Evolutionary conservation across 2,797 vertebrate species (phyloP).

Genomic region (Lacerta agilis): DNA sequence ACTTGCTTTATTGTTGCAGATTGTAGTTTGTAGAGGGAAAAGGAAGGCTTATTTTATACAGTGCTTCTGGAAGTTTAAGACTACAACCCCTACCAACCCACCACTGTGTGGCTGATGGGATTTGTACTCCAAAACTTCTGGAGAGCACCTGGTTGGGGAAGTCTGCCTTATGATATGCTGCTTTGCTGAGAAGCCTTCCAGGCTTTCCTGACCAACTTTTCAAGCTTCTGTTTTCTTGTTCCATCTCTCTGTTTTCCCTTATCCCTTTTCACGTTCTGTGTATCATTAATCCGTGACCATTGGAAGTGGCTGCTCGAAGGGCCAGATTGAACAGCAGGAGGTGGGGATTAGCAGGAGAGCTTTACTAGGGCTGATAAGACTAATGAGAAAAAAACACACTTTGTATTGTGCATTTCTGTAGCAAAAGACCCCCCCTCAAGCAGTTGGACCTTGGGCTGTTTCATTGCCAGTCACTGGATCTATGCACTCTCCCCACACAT

Average conservation of each 20-base stretch:
- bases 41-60: neutral
- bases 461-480: conserved; percentile 12
- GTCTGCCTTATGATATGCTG: neutral
- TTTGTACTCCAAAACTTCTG: too few species aligned
- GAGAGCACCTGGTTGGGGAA: too few species aligned
- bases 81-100: too few species aligned
- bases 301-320: conserved; percentile 17
- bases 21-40: neutral
- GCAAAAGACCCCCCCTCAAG: conserved; percentile 12
- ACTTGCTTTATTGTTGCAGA: neutral
- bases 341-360: conserved; percentile 2
- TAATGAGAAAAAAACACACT: conserved; percentile 38
- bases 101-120: too few species aligned
- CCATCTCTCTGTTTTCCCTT: conserved; percentile 1
- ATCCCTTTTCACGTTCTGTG: conserved; percentile 16
- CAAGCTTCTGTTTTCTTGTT: conserved; percentile 22
- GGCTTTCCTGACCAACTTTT: neutral
- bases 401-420: conserved; percentile 18
- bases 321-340: conserved; percentile 12
- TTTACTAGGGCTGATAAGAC: conserved; percentile 20
- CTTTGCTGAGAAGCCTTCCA: conserved; percentile 6
- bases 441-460: conserved; percentile 27
- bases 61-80: neutral
- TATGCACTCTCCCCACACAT: neutral
- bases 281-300: conserved; percentile 28